Conservation (phyloP, 2,113 vertebrate genomes). For the Chloropsis hardwickii region DNA sequence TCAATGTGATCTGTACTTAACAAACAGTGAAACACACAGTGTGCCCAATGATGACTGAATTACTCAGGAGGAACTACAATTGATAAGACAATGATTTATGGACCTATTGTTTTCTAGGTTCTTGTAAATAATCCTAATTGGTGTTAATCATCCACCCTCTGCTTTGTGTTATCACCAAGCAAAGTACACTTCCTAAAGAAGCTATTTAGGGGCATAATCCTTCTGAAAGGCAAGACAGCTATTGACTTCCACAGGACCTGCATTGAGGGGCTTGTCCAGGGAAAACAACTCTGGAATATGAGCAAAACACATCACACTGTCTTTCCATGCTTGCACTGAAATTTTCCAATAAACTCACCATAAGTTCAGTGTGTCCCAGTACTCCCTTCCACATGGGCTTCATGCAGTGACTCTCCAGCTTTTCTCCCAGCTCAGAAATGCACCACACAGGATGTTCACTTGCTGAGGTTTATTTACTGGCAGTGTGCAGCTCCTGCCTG, state of each 20-base stretch:
- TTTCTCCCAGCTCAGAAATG: neutral
- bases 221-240: slow-evolving; percentile 29
- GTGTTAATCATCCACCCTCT: slow-evolving; percentile 48
- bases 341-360: neutral
- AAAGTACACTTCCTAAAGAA: slow-evolving; percentile 52
- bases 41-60: slow-evolving; percentile 35
- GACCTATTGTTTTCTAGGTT: slow-evolving; percentile 47
- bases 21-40: neutral
- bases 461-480: neutral
- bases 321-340: neutral
- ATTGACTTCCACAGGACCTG: slow-evolving; percentile 24
- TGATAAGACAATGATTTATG: slow-evolving; percentile 60
- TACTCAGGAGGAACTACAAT: slow-evolving; percentile 20
- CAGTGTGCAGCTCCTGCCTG: neutral
- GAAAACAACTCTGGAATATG: neutral
- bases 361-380: neutral
- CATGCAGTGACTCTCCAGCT: neutral
- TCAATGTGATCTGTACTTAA: neutral
- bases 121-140: slow-evolving; percentile 50
- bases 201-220: slow-evolving; percentile 40
- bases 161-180: slow-evolving; percentile 35
- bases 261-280: neutral
- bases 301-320: neutral
- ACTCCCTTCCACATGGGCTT: neutral
- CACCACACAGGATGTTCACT: neutral